These are phyloP conservation scores for Carassius carassius DNA, from an alignment of 2,113 vertebrate genomes.

Conservation along the genomic window DNA sequence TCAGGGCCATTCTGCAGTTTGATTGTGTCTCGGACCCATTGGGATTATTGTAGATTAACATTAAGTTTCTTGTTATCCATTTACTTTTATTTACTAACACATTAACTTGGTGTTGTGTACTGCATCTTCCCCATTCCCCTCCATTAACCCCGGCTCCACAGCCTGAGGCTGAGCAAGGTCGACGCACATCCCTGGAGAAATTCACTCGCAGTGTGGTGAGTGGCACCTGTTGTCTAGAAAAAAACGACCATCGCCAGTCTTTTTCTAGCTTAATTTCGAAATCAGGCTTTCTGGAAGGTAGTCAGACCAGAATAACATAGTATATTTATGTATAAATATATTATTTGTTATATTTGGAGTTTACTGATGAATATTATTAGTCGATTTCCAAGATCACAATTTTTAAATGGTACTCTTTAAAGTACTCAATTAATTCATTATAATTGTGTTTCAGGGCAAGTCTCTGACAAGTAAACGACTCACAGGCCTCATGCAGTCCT, in stretches of 20 bases:
- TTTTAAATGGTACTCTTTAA: not conserved
- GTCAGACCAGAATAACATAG: not conserved
- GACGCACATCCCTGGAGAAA: slow-evolving; percentile 99
- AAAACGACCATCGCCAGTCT: not conserved
- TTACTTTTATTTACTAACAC: not conserved
- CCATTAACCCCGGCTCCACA: slow-evolving; percentile 70
- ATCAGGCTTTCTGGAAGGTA: not conserved
- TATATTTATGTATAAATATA: not conserved
- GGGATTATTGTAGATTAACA: not conserved
- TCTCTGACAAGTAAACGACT: slow-evolving; percentile 95
- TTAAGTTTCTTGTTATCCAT: not conserved
- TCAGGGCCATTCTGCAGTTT: not conserved
- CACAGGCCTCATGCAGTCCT: slow-evolving; percentile 98
- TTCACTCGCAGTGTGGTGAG: slow-evolving; percentile 98
- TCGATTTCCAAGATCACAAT: not conserved
- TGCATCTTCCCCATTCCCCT: slow-evolving; percentile 40
- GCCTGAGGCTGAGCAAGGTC: slow-evolving; percentile 95
- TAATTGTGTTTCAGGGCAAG: slow-evolving; percentile 84
- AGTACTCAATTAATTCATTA: not conserved
- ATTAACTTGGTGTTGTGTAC: not conserved
- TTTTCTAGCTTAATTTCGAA: not conserved
- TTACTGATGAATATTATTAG: not conserved
- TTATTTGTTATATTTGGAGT: not conserved
- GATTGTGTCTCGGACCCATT: not conserved
- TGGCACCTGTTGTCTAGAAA: slow-evolving; percentile 50